phyloP scores from a whole-genome alignment of 1,140 invertebrate genomes.

The Portunus trituberculatus region DNA sequence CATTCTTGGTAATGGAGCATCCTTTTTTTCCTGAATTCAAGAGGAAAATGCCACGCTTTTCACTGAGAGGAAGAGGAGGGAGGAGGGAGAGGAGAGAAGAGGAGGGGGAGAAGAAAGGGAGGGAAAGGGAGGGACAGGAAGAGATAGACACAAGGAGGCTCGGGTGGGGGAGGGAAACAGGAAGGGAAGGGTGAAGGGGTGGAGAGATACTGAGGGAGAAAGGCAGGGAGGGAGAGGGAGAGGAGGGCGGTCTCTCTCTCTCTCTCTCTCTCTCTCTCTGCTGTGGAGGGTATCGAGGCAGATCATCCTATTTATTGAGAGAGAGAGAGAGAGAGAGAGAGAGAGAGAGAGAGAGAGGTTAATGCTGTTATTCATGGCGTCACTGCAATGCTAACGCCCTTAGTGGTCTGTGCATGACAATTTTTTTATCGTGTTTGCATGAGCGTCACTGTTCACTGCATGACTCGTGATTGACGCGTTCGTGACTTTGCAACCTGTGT shows the following conservation, averaged over 20 bases:
- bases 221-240: not conserved
- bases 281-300: too few species aligned
- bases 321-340: slow-evolving; percentile 3
- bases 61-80: not conserved
- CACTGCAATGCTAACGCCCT: not conserved
- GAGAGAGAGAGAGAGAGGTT: not conserved
- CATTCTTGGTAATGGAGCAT: not conserved
- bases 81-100: not conserved
- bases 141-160: not conserved
- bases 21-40: not conserved
- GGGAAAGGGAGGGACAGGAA: not conserved
- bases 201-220: not conserved
- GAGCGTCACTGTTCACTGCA: too few species aligned
- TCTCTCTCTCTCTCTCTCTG: too few species aligned
- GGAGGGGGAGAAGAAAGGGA: not conserved
- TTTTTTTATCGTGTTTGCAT: too few species aligned
- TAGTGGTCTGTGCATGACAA: not conserved
- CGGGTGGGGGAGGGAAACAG: not conserved
- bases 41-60: not conserved
- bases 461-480: too few species aligned
- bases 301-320: not conserved
- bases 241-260: not conserved
- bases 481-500: too few species aligned
- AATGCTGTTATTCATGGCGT: not conserved
- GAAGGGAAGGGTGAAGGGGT: not conserved